These are phyloP conservation scores for Leuctra nigra DNA, from an alignment of 2,888 invertebrate species.

Conservation along the genomic window DNA sequence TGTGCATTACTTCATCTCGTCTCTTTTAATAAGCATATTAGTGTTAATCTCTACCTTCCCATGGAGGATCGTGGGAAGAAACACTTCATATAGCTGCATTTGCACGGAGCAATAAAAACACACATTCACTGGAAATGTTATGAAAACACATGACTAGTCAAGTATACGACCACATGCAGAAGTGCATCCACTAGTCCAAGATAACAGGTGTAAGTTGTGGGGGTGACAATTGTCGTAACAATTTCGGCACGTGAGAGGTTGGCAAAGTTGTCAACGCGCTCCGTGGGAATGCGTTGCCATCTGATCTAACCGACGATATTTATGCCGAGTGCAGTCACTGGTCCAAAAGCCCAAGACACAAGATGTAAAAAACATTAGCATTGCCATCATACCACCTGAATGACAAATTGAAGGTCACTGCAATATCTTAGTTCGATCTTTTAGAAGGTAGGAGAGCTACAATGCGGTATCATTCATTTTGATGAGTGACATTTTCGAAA, in stretches of 20 bases:
- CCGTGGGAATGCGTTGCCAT: background rate
- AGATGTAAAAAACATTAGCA: slow-evolving; percentile 28
- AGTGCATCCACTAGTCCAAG: background rate
- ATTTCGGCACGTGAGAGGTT: background rate
- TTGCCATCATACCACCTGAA: slow-evolving; percentile 25
- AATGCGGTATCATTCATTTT: slow-evolving; percentile 25
- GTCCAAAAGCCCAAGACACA: too few species aligned
- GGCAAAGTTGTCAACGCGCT: too few species aligned
- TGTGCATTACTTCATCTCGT: too few species aligned
- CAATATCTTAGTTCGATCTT: slow-evolving; percentile 26
- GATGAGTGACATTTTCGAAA: slow-evolving; percentile 10
- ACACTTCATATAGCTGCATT: too few species aligned
- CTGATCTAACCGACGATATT: background rate
- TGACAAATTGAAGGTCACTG: slow-evolving; percentile 28
- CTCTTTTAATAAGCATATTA: too few species aligned
- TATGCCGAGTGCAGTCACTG: too few species aligned
- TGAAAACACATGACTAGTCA: too few species aligned
- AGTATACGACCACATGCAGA: too few species aligned
- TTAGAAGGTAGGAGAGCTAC: slow-evolving; percentile 14
- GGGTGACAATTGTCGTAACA: slow-evolving; percentile 3
- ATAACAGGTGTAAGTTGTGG: slow-evolving; percentile 11
- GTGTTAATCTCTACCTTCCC: too few species aligned
- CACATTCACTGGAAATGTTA: too few species aligned
- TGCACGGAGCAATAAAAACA: too few species aligned
- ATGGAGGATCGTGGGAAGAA: too few species aligned